A percentile compares a stretch with the other conserved stretches of the same genome.
phyloP scores from a whole-genome alignment of 2,113 vertebrate species.

The Cranoglanis bouderius region DNA sequence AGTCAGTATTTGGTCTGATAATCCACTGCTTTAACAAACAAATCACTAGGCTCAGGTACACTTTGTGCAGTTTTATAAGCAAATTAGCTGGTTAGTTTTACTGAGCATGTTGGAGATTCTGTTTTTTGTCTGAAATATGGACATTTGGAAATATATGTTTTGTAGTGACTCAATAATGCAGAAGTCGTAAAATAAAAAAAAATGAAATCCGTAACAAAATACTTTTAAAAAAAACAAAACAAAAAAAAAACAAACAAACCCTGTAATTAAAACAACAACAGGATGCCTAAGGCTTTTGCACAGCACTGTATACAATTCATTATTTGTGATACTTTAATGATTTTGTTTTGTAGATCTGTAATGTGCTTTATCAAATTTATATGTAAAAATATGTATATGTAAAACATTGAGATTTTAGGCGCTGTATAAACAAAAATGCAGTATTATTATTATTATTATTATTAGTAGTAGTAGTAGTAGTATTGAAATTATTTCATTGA shows the following conservation, averaged over 20 bases:
- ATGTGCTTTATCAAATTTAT: not conserved
- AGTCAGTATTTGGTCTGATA: not conserved
- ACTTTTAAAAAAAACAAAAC: not conserved
- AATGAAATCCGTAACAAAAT: not conserved
- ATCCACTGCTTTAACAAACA: too few relatives aligned
- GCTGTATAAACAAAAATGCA: too few relatives aligned
- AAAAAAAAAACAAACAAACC: too few relatives aligned
- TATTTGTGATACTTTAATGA: not conserved
- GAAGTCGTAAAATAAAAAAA: not conserved
- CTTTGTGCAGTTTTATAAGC: not conserved
- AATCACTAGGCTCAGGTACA: too few relatives aligned
- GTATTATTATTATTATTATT: not conserved
- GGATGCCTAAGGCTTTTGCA: not conserved
- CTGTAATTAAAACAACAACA: not conserved
- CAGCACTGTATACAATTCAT: not conserved
- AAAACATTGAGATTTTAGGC: not conserved
- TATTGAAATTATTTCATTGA: not conserved
- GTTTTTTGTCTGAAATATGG: too few relatives aligned
- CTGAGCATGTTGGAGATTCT: too few relatives aligned
- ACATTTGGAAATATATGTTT: too few relatives aligned
- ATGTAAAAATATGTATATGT: too few relatives aligned
- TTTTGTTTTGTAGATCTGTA: not conserved
- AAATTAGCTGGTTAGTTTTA: not conserved
- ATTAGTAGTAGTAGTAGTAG: not conserved
- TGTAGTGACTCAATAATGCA: not conserved